Evolutionary conservation across 2,113 vertebrate genomes (phyloP).

Genomic region (Periophthalmus modestus): DNA sequence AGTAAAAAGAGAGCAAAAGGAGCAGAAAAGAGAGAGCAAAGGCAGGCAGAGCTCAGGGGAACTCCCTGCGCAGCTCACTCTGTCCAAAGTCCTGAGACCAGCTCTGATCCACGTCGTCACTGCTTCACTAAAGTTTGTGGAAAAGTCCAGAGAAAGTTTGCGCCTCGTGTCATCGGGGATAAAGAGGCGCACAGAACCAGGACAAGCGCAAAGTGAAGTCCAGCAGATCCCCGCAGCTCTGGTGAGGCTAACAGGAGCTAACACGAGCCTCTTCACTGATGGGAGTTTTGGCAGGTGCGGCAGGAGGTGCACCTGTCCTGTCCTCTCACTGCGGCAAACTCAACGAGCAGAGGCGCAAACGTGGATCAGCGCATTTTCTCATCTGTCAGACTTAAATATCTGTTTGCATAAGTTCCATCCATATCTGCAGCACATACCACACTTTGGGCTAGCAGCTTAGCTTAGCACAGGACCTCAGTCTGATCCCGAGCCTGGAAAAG

Average conservation of each 20-base stretch:
- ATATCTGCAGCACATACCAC: constrained; percentile 25
- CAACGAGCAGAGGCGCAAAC: background rate
- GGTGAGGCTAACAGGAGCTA: constrained; percentile 39
- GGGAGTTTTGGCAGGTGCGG: constrained; percentile 68
- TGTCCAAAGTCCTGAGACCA: constrained; percentile 65
- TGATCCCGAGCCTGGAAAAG: constrained; percentile 34
- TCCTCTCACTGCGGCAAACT: background rate
- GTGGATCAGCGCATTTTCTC: background rate
- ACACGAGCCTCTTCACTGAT: constrained; percentile 41
- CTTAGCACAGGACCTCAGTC: constrained; percentile 62
- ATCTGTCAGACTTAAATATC: background rate
- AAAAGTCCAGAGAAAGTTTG: constrained; percentile 19
- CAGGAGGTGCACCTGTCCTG: constrained; percentile 71
- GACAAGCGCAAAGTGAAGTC: background rate
- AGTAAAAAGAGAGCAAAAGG: no score
- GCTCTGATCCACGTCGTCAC: constrained; percentile 64
- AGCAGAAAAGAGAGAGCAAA: no score
- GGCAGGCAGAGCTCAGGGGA: constrained; percentile 3
- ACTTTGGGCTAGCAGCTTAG: constrained; percentile 57
- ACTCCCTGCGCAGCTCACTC: constrained; percentile 24
- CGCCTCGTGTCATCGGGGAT: background rate
- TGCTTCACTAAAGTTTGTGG: constrained; percentile 24
- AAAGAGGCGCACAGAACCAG: no score
- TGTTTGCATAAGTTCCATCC: constrained; percentile 21
- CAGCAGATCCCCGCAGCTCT: background rate